Conservation (phyloP, 2,888 invertebrate species). For the Polydrusus pterygomalis region DNA sequence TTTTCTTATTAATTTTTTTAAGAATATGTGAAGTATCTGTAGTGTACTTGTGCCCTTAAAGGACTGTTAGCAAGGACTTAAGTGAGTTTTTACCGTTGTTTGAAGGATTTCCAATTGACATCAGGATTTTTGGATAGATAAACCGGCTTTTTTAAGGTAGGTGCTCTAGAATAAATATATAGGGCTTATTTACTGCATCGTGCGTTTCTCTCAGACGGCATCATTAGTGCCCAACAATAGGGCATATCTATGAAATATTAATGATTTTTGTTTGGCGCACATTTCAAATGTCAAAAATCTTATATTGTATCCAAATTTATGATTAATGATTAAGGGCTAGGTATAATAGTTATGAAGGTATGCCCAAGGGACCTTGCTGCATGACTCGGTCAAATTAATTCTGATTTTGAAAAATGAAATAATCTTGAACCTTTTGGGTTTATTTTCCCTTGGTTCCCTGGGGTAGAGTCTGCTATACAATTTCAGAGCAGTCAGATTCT, state of each 20-base stretch:
- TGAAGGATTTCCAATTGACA: constrained; percentile 20
- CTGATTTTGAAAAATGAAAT: constrained; percentile 66
- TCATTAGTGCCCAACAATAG: constrained; percentile 68
- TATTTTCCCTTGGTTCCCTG: constrained; percentile 57
- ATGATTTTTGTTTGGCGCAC: constrained; percentile 71
- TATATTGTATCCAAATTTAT: constrained; percentile 71
- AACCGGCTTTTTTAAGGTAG: constrained; percentile 31
- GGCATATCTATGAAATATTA: constrained; percentile 74
- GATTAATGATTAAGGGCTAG: constrained; percentile 69
- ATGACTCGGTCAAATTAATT: constrained; percentile 67
- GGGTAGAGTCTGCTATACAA: constrained; percentile 67
- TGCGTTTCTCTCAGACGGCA: constrained; percentile 60
- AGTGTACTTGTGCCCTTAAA: neutral
- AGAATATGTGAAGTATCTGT: constrained; percentile 31
- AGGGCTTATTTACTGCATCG: constrained; percentile 42
- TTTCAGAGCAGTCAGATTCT: constrained; percentile 69
- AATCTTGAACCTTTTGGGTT: constrained; percentile 59
- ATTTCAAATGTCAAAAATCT: constrained; percentile 71
- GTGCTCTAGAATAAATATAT: constrained; percentile 36
- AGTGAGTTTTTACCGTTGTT: constrained; percentile 30
- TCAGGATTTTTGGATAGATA: constrained; percentile 27
- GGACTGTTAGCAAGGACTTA: constrained; percentile 26
- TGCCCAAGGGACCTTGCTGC: constrained; percentile 69
- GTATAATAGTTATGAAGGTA: constrained; percentile 62
- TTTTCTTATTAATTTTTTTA: constrained; percentile 38